Base-by-base conservation (phyloP, 2,888 invertebrate species). In the Lasioglossum malachurum region DNA sequence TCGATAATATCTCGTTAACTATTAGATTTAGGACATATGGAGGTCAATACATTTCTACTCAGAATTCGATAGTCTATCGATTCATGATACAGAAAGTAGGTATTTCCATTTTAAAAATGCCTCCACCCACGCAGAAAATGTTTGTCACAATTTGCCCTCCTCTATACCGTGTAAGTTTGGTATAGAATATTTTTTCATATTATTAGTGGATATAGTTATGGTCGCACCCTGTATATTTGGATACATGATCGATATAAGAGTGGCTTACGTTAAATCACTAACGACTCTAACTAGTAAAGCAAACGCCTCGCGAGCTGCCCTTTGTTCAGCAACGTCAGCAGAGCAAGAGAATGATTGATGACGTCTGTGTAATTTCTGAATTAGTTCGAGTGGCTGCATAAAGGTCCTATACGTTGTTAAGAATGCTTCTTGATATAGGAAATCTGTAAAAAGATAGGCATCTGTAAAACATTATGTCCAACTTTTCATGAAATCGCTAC, bases 331-430 rank as follows among this genome's bases (percentile, higher is more conserved):
- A 94, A 96, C 95, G 92, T 97, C 97, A 77, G 97, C 96, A 92
- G 97, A 97, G 94, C 96, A 97, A 94, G 97, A 97, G 94, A 98
- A 98, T 91, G 97, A 96, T 95, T 97, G 97, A 96, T 96, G 98
- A 93, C 97, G 97, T 94, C 97, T 97, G 94, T 98, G 97, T 82
- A 99, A 96, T 94, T 99, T 98, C 93, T 97, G 97, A 91, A 99
- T 97, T 91, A 99, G 96, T 91, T 98, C 98, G 93, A 97, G 96
- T 41, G 99, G 98, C 85, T 98, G 96, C 94, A 99, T 97, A 96
- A 99, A 99, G 87, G 99, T 99, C 92, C 99, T 97, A 96, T 99
- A 99, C 86, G 99, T 99, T 80, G 99, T 98, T 92, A 99, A 97
- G 96, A 99, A 99, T 89, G 99, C 99, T 96, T 99, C 99, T 96